phyloP scores from a whole-genome alignment of 2,113 vertebrate genomes.

The Oreochromis tanganicae region DNA sequence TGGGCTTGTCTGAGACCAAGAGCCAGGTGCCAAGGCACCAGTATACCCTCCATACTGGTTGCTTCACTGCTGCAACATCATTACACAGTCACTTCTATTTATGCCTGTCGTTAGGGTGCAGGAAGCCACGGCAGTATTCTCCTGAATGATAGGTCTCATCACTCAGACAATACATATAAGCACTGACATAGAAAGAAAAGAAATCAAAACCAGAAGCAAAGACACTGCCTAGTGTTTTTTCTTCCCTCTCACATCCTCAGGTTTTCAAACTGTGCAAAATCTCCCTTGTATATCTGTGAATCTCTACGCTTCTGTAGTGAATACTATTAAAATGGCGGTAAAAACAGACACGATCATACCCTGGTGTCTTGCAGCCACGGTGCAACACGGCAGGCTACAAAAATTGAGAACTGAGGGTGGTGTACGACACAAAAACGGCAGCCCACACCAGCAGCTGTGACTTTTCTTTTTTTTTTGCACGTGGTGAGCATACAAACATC shows the following conservation, averaged over 20 bases:
- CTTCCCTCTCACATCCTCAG: neutral
- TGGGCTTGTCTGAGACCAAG: neutral
- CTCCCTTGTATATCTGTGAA: neutral
- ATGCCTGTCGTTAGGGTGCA: neutral
- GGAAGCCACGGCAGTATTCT: too few relatives aligned
- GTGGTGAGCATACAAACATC: neutral
- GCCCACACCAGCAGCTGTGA: neutral
- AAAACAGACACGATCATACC: neutral
- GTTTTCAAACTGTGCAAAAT: neutral
- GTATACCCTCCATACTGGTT: neutral
- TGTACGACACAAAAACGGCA: rapidly evolving
- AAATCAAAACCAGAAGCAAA: neutral
- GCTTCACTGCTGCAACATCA: neutral
- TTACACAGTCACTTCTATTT: neutral
- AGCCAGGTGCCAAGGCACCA: neutral
- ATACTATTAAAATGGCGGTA: neutral
- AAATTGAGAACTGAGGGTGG: neutral
- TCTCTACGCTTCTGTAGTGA: neutral
- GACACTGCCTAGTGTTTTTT: neutral
- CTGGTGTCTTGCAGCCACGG: neutral
- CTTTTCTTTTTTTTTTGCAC: neutral
- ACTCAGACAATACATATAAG: neutral
- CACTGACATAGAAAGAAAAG: neutral
- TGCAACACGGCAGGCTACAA: neutral
- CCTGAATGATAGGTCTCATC: too few relatives aligned